Base-by-base conservation (phyloP, 2,797 vertebrate genomes). In the Xenopus petersii region DNA sequence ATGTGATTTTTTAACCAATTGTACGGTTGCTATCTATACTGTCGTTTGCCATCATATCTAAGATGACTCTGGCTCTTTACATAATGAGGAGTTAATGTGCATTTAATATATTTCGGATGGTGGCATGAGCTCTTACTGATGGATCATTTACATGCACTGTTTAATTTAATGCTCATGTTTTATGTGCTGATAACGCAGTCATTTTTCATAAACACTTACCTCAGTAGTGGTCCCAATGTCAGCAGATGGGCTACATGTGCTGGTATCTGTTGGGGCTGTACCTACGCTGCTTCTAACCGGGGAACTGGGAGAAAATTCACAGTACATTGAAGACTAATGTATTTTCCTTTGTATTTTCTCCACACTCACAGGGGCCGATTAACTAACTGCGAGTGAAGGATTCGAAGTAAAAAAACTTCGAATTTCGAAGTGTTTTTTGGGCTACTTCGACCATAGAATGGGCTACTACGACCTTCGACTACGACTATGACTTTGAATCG, bases 221-320 rank as follows among this genome's bases (percentile, higher is more conserved):
- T 99, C 97, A 48, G 96, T 98, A 63, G 94, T 95, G 66, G 95
- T 96, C 78, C 95, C 94, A 65, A 96, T 83, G 76, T 98, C 97
- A 79, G 94, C 97, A 77, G 97, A 98, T n/a, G 95, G 96, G 85
- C 96, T 98, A 84, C 93, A 95, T 26, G 96, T 98, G 88, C 95
- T 98, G 77, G 94, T 95, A 83, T 98, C 95, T 4, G 91, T 94
- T 2, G 88, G 92, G 67, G 90, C 92, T 0, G 96, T 98, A 75
- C 95, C 95, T 16, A 94, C 71, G 0, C 97, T 98, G 81, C 97
- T 98, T 83, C 94, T 93, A 74, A 99, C 86, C 0, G 96, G 96
- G 64, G 97, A 98, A 68, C 90, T 83, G 0, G 94, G 92, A 67
- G 85, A 85, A 1, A 90, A 82, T 21, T 98, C 97, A 17, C 90